These are phyloP conservation scores for Dicyrtomina minuta DNA, from an alignment of 2,888 invertebrate genomes.

Conservation along the genomic window DNA sequence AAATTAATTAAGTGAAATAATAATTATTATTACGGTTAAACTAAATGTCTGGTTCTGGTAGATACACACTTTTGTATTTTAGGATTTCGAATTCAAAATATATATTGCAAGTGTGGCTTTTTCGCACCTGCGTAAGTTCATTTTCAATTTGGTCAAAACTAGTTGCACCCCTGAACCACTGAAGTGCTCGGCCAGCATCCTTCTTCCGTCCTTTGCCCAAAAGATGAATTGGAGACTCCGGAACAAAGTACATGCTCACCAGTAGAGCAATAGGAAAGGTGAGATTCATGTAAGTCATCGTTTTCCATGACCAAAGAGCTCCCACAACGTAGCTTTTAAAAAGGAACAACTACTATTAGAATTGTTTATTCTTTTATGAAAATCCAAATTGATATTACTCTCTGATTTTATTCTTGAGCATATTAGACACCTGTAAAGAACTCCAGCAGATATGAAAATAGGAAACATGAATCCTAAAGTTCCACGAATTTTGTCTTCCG, in stretches of 20 bases:
- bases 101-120: too few species aligned
- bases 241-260: conserved; percentile 64
- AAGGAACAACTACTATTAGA: background rate
- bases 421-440: conserved; percentile 42
- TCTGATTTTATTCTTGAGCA: too few species aligned
- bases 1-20: too few species aligned
- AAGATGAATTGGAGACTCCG: conserved; percentile 67
- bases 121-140: conserved; percentile 62
- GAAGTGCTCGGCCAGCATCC: conserved; percentile 63
- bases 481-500: conserved; percentile 79
- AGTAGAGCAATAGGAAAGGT: conserved; percentile 55
- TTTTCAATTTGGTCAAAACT: conserved; percentile 63
- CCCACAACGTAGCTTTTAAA: conserved; percentile 29
- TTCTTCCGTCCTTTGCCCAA: conserved; percentile 61
- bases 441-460: conserved; percentile 64
- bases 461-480: conserved; percentile 58
- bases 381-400: too few species aligned
- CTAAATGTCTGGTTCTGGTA: too few species aligned
- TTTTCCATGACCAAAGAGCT: conserved; percentile 23
- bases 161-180: conserved; percentile 62
- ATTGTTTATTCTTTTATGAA: too few species aligned
- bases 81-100: too few species aligned
- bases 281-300: conserved; percentile 10
- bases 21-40: too few species aligned
- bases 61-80: too few species aligned